These are phyloP conservation scores for Athrips mouffetella DNA, from an alignment of 2,888 invertebrate species.

Conservation along the genomic window DNA sequence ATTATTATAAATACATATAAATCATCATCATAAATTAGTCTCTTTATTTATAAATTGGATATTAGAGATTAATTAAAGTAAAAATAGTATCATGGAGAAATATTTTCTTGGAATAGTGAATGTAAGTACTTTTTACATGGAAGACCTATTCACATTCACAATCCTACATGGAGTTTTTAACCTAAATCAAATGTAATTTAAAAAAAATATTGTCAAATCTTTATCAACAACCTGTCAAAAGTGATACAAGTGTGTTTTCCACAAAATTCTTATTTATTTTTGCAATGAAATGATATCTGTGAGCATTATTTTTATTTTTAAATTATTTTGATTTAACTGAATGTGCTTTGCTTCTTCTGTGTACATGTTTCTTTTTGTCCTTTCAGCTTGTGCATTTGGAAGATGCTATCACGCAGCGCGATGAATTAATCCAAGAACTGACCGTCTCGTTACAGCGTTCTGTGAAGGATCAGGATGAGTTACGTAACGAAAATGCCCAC, in stretches of 20 bases:
- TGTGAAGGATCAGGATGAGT: constrained; percentile 77
- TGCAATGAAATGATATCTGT: constrained; percentile 19
- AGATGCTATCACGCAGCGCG: constrained; percentile 82
- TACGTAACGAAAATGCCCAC: constrained; percentile 80
- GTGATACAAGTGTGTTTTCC: background rate
- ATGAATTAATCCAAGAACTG: constrained; percentile 84
- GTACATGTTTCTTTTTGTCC: constrained; percentile 37
- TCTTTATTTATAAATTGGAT: too few relatives aligned
- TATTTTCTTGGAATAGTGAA: too few relatives aligned
- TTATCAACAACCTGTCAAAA: background rate
- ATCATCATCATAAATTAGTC: too few relatives aligned
- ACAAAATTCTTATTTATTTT: constrained; percentile 11
- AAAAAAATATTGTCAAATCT: background rate
- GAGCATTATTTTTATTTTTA: constrained; percentile 11
- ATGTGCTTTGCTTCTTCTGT: constrained; percentile 14
- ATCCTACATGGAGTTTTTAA: too few relatives aligned
- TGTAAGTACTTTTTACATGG: too few relatives aligned
- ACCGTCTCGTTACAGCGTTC: constrained; percentile 84
- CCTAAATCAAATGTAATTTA: too few relatives aligned
- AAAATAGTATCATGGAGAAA: too few relatives aligned
- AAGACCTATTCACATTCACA: too few relatives aligned
- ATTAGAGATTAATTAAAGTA: too few relatives aligned
- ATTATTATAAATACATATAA: too few relatives aligned
- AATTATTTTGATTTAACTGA: constrained; percentile 1
- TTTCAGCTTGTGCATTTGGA: constrained; percentile 86